A percentile compares a stretch with the other conserved stretches of the same genome.
phyloP scores from a whole-genome alignment of 2,113 vertebrate species.

The Plecturocebus donacophilus region DNA sequence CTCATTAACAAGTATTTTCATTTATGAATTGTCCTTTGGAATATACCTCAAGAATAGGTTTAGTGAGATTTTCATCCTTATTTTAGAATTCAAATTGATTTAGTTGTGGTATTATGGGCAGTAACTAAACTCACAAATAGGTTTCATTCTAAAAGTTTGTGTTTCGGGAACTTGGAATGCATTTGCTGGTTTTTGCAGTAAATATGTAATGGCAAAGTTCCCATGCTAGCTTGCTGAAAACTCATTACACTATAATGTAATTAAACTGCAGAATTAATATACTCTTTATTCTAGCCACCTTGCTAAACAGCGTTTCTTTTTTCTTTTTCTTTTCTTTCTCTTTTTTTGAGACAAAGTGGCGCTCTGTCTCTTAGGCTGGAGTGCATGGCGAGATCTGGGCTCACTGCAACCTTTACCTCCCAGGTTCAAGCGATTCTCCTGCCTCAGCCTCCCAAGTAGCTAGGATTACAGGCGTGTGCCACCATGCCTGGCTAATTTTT shows the following conservation, averaged over 20 bases:
- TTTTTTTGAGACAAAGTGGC: not conserved
- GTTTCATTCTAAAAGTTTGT: slow-evolving; percentile 1
- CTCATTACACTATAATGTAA: not conserved
- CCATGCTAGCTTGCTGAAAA: not conserved
- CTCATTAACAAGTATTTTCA: not conserved
- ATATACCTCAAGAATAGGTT: not conserved
- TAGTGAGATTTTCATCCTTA: slow-evolving; percentile 24
- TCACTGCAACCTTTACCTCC: too few relatives aligned
- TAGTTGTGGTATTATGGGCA: not conserved
- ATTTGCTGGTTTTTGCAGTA: not conserved
- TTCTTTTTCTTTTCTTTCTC: not conserved
- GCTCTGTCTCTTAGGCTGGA: too few relatives aligned
- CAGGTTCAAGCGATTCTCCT: too few relatives aligned
- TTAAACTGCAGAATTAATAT: not conserved
- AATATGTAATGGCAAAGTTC: not conserved
- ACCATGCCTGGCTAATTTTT: too few relatives aligned
- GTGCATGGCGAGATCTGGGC: too few relatives aligned
- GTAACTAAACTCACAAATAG: not conserved
- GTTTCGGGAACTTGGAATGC: not conserved
- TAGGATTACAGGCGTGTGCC: too few relatives aligned
- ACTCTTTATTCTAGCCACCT: not conserved
- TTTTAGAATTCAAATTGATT: slow-evolving; percentile 29
- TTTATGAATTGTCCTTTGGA: slow-evolving; percentile 1
- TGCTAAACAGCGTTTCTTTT: not conserved
- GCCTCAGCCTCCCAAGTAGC: too few relatives aligned